Base-by-base conservation (phyloP, 2,888 invertebrate genomes). In the Leuctra nigra region DNA sequence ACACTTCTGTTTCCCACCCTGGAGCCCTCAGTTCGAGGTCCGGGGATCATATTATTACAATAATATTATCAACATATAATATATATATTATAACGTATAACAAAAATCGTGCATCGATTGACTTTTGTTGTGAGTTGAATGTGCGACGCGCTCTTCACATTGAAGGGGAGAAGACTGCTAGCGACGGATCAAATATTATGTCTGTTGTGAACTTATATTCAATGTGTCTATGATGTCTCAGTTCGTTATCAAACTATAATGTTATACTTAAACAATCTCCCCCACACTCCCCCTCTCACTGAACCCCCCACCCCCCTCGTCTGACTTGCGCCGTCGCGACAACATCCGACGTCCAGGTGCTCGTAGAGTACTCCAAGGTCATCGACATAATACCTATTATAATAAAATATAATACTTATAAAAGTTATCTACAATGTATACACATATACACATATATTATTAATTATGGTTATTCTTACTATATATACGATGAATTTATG, bases 361-460 rank as follows among this genome's bases (percentile, higher is more conserved):
- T 6, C 11, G 29, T 29, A 29, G 11, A 39, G 6, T 38, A 39
- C 41, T 59, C 24, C 38, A 18, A 14, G 23, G 13, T 58, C 52
- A 22, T 53, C 53, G 16, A 25, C 39, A 29, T 29, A 24, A 65
- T 68, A 68, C 68, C 66, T 57, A 61, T 61, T 41, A 41, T 41
- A 18, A 50, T 44, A 44, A 20, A 22, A 23, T 44, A 47, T 47
- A 47, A 23, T 47, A 47, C 33, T 50, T 50, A 55, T 54, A 50
- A 46, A 48, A 38, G 50, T 55, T 55, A 55, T 55, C 50, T 55
- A 55, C 50, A 55, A 23, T 55, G 41, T 55, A 58, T 41, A 55
- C 18, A 48, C 44, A 67, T 66, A 67, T 64, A 64, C 64, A 64
- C 62, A 64, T 35, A 59, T 58, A 61, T 56, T 54, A 50, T 50